Evolutionary conservation across 2,888 invertebrate genomes (phyloP).

Genomic region (Lithophane socia): DNA sequence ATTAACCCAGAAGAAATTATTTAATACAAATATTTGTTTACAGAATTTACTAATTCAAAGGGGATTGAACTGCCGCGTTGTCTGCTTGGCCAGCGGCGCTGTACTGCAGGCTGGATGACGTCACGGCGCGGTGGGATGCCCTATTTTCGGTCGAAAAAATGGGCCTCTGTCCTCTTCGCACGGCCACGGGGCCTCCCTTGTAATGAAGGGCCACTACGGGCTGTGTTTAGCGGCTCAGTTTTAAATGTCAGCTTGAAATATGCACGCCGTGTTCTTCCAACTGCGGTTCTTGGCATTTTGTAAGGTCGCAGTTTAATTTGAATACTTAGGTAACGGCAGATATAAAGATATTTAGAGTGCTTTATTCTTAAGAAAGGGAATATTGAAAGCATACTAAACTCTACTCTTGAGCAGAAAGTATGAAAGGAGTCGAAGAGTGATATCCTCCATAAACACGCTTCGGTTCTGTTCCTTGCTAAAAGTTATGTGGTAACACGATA

Average conservation of each 20-base stretch:
- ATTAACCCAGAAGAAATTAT: not conserved
- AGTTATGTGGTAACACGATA: not conserved
- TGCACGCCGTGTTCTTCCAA: not conserved
- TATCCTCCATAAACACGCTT: not conserved
- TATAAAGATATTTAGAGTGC: not conserved
- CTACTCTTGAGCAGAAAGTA: not conserved
- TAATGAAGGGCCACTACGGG: constrained; percentile 40
- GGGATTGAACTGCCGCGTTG: constrained; percentile 8
- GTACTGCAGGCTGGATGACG: constrained; percentile 70
- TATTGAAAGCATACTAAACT: not conserved
- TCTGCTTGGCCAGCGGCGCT: constrained; percentile 3
- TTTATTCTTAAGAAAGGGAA: not conserved
- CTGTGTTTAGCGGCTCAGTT: constrained; percentile 18
- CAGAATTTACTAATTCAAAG: constrained; percentile 24
- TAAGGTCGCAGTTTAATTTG: not conserved
- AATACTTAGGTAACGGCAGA: not conserved
- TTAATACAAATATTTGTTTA: not conserved
- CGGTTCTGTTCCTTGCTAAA: not conserved
- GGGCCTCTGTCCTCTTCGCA: constrained; percentile 44
- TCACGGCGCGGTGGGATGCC: constrained; percentile 69
- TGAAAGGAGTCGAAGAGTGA: not conserved
- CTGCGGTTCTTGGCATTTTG: constrained; percentile 17
- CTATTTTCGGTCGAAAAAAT: constrained; percentile 74
- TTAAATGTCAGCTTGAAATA: constrained; percentile 40
- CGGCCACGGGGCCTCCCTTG: constrained; percentile 29